phyloP scores from a whole-genome alignment of 64 coral and sea anemone genomes.

The Montipora cactus region DNA sequence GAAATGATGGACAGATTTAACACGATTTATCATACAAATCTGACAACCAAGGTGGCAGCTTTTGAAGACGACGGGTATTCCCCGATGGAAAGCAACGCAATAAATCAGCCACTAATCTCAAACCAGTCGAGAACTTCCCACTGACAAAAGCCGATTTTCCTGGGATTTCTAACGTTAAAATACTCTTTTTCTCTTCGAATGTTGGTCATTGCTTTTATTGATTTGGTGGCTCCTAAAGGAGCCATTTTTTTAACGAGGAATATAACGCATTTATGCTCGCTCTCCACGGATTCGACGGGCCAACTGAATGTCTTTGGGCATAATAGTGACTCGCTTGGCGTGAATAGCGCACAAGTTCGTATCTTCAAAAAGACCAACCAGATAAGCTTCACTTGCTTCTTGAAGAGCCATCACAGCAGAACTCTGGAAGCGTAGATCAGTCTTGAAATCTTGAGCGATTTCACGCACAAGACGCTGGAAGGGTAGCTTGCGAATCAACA shows the following conservation, averaged over 20 bases:
- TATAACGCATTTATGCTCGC: constrained; percentile 37
- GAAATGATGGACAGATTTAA: no score
- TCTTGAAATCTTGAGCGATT: constrained; percentile 94
- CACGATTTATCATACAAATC: no score
- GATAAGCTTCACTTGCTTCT: constrained; percentile 91
- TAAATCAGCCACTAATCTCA: no score
- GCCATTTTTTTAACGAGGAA: not conserved
- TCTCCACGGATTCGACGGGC: constrained; percentile 89
- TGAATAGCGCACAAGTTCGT: constrained; percentile 99
- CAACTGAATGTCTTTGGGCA: constrained; percentile 95
- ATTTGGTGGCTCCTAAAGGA: constrained; percentile 20
- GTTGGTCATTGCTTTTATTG: not conserved
- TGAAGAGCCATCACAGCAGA: constrained; percentile 91
- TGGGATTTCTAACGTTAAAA: no score
- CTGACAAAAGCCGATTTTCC: no score
- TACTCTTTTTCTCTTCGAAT: not conserved
- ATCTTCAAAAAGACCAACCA: constrained; percentile 96
- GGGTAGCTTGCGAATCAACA: constrained; percentile 91
- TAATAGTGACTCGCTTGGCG: constrained; percentile 97
- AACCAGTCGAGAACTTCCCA: no score
- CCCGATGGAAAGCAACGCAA: no score
- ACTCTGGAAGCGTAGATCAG: constrained; percentile 90
- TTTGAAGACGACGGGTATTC: no score
- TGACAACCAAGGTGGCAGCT: no score
- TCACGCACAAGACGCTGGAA: constrained; percentile 96